phyloP scores from a whole-genome alignment of 2,888 invertebrate species.

The Nomada fucata region DNA sequence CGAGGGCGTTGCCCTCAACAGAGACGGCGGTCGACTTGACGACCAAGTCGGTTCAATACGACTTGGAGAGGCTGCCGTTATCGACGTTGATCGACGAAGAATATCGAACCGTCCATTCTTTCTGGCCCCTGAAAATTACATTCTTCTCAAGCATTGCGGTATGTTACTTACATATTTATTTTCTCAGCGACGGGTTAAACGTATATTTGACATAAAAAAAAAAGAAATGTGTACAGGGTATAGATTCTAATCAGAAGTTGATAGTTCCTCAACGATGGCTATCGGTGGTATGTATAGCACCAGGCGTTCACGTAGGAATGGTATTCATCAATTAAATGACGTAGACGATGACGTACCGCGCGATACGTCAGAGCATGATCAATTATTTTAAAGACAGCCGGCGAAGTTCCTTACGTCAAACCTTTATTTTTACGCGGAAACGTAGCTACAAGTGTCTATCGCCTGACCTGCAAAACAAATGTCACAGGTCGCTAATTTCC shows the following conservation, averaged over 20 bases:
- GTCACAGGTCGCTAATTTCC: constrained; percentile 58
- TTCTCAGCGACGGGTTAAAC: too few relatives aligned
- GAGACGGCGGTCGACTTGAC: constrained; percentile 67
- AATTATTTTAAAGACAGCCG: constrained; percentile 49
- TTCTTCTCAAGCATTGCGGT: background rate
- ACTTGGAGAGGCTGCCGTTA: constrained; percentile 57
- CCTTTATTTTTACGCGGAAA: constrained; percentile 64
- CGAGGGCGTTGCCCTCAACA: constrained; percentile 70
- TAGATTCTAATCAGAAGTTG: constrained; percentile 19
- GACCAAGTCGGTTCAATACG: constrained; percentile 69
- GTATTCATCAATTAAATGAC: constrained; percentile 43
- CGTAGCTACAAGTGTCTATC: constrained; percentile 33
- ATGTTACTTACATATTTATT: background rate
- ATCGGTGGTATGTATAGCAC: constrained; percentile 40
- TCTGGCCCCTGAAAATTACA: background rate
- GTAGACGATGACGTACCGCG: constrained; percentile 33
- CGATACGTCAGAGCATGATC: constrained; percentile 51
- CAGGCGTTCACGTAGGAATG: constrained; percentile 5
- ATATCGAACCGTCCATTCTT: background rate
- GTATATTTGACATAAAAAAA: too few relatives aligned
- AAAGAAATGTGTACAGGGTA: too few relatives aligned
- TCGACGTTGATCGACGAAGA: constrained; percentile 44
- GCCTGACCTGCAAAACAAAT: constrained; percentile 63
- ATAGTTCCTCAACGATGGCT: constrained; percentile 22
- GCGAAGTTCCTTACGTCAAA: constrained; percentile 49